These are phyloP conservation scores for Elachura formosa DNA, from an alignment of 2,113 vertebrate species.

Conservation along the genomic window DNA sequence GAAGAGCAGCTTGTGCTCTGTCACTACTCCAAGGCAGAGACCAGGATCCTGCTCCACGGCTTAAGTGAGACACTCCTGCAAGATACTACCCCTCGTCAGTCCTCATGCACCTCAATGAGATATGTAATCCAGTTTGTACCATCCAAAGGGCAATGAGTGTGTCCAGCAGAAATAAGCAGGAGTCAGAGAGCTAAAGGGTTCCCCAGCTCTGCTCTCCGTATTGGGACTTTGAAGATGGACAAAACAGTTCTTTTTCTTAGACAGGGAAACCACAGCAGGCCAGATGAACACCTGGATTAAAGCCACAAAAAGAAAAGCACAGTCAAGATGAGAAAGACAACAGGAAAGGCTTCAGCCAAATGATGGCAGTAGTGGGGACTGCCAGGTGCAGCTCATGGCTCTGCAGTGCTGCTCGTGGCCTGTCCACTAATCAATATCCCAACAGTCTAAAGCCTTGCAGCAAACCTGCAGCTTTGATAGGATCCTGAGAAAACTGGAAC, in stretches of 20 bases:
- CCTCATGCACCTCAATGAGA: not conserved
- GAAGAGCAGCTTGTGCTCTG: not conserved
- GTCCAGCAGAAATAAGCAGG: not conserved
- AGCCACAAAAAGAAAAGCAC: not conserved
- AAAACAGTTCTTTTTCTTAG: not conserved
- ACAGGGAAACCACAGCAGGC: not conserved
- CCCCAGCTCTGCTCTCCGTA: not conserved
- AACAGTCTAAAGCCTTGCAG: not conserved
- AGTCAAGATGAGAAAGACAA: not conserved
- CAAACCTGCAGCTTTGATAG: not conserved
- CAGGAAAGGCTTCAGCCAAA: not conserved
- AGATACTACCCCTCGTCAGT: not conserved
- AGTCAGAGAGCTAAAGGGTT: not conserved
- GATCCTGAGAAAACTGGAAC: not conserved
- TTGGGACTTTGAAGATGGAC: not conserved
- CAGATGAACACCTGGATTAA: not conserved
- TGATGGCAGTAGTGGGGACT: fast-evolving
- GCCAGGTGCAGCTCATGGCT: not conserved
- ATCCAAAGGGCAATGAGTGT: not conserved
- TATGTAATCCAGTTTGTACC: fast-evolving
- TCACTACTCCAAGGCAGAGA: not conserved
- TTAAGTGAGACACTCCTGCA: fast-evolving
- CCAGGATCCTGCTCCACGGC: fast-evolving
- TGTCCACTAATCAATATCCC: not conserved
- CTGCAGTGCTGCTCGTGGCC: fast-evolving